Conservation (phyloP, 1,140 invertebrate species). For the Drosophila trapezifrons region DNA sequence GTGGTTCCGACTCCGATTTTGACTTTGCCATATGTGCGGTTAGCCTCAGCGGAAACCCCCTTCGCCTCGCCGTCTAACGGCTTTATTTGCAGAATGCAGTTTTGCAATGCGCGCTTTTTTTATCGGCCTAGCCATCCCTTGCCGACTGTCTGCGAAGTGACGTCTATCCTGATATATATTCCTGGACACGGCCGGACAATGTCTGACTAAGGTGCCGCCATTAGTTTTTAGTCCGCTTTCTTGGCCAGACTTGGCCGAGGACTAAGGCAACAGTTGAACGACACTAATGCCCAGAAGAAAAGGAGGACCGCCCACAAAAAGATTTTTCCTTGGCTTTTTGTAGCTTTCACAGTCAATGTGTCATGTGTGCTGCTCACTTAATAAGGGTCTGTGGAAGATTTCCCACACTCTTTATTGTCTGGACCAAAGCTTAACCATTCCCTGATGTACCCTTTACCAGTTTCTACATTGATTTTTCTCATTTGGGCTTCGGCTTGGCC, state of each 20-base stretch:
- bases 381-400: conserved; percentile 13
- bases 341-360: not conserved
- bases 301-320: not conserved
- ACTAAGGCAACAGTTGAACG: conserved; percentile 66
- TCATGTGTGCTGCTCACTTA: conserved; percentile 4
- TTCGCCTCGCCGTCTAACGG: not conserved
- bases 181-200: conserved; percentile 42
- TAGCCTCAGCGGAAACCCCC: conserved; percentile 40
- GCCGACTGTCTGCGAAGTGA: conserved; percentile 40
- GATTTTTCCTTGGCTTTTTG: conserved; percentile 8
- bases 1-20: conserved; percentile 44
- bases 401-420: conserved; percentile 28
- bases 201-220: conserved; percentile 40
- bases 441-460: not conserved
- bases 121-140: conserved; percentile 8
- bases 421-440: conserved; percentile 6
- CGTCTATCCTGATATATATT: conserved; percentile 68
- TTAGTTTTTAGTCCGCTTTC: conserved; percentile 36
- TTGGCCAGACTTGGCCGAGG: conserved; percentile 1
- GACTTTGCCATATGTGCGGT: conserved; percentile 77
- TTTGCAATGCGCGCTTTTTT: conserved; percentile 8
- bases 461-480: not conserved
- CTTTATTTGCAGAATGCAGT: conserved; percentile 35
- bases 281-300: conserved; percentile 50
- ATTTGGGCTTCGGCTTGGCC: conserved; percentile 47